A percentile compares a stretch with the other conserved stretches of the same genome.
phyloP scores from a whole-genome alignment of 64 coral and sea anemone species.

The Montipora capricornis region DNA sequence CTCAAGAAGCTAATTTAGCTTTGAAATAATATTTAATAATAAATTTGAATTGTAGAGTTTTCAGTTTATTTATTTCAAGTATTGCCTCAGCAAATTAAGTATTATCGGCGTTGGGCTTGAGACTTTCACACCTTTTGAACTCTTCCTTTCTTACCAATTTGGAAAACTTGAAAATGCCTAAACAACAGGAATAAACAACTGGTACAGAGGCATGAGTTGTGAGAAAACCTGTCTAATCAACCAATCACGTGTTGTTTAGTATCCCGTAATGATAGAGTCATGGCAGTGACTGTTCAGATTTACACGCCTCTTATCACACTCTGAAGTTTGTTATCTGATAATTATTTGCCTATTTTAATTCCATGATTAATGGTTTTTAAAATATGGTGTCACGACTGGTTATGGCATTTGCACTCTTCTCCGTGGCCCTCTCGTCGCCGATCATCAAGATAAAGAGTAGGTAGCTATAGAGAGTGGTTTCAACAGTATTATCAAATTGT shows the following conservation, averaged over 20 bases:
- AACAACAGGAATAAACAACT: constrained; percentile 24
- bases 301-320: neutral
- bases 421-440: neutral
- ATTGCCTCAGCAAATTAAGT: too few relatives aligned
- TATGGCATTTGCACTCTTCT: neutral
- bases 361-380: constrained; percentile 8
- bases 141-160: too few relatives aligned
- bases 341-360: neutral
- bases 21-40: too few relatives aligned
- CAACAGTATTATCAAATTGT: neutral
- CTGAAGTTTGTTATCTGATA: neutral
- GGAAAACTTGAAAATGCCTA: neutral
- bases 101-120: too few relatives aligned
- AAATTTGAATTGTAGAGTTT: too few relatives aligned
- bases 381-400: neutral
- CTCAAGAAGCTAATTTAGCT: too few relatives aligned
- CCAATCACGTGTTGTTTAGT: constrained; percentile 33
- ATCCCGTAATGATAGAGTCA: constrained; percentile 12
- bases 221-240: constrained; percentile 18
- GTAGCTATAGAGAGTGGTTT: neutral
- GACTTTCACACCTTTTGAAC: too few relatives aligned
- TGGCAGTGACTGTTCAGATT: neutral
- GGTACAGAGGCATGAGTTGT: neutral
- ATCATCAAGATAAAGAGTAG: constrained; percentile 29
- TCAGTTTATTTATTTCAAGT: too few relatives aligned